Percentiles rank a stretch among this genome's conserved stretches.
These are phyloP conservation scores for Torymus aiolomorphi DNA, from an alignment of 2,888 invertebrate genomes.

Conservation along the genomic window DNA sequence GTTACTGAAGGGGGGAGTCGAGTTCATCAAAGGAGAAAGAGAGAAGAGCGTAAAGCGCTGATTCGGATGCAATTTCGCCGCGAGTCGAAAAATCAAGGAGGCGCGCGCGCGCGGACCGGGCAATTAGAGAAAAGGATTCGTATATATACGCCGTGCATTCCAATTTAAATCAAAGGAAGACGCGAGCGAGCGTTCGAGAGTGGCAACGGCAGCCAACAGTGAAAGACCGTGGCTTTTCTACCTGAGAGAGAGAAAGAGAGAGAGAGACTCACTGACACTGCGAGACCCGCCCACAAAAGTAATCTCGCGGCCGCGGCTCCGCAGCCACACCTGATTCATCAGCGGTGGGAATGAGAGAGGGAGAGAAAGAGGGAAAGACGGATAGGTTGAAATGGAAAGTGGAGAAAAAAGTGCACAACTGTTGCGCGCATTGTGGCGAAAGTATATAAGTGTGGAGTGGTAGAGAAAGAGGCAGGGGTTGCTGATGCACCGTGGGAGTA, in stretches of 20 bases:
- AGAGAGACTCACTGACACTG: constrained; percentile 73
- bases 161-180: constrained; percentile 69
- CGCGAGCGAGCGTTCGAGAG: constrained; percentile 46
- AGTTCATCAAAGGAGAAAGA: constrained; percentile 39
- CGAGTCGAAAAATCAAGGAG: constrained; percentile 55
- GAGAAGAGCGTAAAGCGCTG: constrained; percentile 39
- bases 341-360: constrained; percentile 57
- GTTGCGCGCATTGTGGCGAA: constrained; percentile 15
- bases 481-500: too few relatives aligned
- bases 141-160: constrained; percentile 63
- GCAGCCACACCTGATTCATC: constrained; percentile 74
- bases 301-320: constrained; percentile 66
- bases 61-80: constrained; percentile 56
- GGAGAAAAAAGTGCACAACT: background rate
- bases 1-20: background rate
- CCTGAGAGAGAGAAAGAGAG: constrained; percentile 62
- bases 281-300: constrained; percentile 75
- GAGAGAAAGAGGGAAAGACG: constrained; percentile 23
- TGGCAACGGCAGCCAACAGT: background rate
- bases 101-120: constrained; percentile 44
- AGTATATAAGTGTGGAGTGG: background rate
- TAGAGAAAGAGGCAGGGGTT: too few relatives aligned
- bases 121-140: constrained; percentile 67
- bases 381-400: constrained; percentile 29
- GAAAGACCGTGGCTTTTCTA: constrained; percentile 46